A percentile compares a stretch with the other conserved stretches of the same genome.
Evolutionary conservation across 2,888 invertebrate genomes (phyloP).

Genomic region (Xylota segnis): DNA sequence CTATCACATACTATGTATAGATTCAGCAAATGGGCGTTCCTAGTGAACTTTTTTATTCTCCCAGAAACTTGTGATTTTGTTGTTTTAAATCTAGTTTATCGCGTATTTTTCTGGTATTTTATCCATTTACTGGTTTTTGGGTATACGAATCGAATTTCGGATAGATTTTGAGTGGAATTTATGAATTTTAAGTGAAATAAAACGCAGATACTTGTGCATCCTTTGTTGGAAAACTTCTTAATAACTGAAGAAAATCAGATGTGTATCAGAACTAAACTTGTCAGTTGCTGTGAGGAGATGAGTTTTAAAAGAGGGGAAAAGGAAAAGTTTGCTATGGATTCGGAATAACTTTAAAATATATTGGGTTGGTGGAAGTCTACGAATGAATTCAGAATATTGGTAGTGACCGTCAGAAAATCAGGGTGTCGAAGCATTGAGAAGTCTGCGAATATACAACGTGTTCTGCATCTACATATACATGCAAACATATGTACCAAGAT

Average conservation of each 20-base stretch:
- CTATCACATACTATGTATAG: conserved; percentile 23
- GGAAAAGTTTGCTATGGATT: neutral
- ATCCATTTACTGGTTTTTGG: neutral
- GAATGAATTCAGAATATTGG: too few species aligned
- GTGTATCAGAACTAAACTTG: conserved; percentile 71
- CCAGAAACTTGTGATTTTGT: conserved; percentile 8
- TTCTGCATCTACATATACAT: too few species aligned
- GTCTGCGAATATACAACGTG: too few species aligned
- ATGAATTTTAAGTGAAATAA: neutral
- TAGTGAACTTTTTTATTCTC: conserved; percentile 18
- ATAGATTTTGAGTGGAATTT: neutral
- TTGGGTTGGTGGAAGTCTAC: neutral
- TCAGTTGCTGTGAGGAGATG: conserved; percentile 22
- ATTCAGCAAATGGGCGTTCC: conserved; percentile 64
- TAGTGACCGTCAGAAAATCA: too few species aligned
- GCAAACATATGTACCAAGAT: too few species aligned
- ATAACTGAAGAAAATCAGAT: conserved; percentile 67
- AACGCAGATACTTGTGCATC: conserved; percentile 48
- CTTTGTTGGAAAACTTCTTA: conserved; percentile 46
- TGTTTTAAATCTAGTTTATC: conserved; percentile 1
- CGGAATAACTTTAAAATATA: neutral
- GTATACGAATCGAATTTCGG: neutral
- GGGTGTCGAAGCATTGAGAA: too few species aligned
- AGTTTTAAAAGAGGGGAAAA: neutral
- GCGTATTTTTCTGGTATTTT: neutral